Conservation (phyloP, 2,797 vertebrate species). For the Adrianichthys oophorus region DNA sequence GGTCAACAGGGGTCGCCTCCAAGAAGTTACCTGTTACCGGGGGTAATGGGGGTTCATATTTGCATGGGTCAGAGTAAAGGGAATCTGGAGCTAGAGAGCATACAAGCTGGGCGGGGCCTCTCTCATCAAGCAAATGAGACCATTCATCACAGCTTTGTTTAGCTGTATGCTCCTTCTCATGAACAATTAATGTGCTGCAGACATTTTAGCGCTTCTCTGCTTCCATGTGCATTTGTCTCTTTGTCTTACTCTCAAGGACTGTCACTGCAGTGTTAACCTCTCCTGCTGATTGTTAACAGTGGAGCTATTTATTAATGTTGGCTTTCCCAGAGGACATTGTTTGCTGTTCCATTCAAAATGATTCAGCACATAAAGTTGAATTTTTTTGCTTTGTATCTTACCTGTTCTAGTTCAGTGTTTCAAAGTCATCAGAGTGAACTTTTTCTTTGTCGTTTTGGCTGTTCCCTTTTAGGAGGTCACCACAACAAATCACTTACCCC, state of each 20-base stretch:
- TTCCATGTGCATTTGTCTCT: slow-evolving; percentile 45
- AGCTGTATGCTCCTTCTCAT: slow-evolving; percentile 66
- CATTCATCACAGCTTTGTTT: slow-evolving; percentile 78
- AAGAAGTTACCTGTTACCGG: slow-evolving; percentile 70
- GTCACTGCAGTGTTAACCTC: slow-evolving; percentile 41
- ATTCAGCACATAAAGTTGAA: slow-evolving; percentile 30
- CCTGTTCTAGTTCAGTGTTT: slow-evolving; percentile 36
- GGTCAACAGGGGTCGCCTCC: slow-evolving; percentile 60
- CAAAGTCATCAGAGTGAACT: slow-evolving; percentile 7
- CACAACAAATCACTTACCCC: too few relatives aligned
- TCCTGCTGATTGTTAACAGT: slow-evolving; percentile 30
- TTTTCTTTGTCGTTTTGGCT: slow-evolving; percentile 15
- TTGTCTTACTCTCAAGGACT: slow-evolving; percentile 52
- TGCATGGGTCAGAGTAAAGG: slow-evolving; percentile 59
- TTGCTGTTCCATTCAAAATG: slow-evolving; percentile 36
- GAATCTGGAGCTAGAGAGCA: slow-evolving; percentile 30
- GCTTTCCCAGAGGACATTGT: slow-evolving; percentile 25
- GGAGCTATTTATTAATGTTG: slow-evolving; percentile 53
- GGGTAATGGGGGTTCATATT: slow-evolving; percentile 68
- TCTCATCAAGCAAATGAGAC: slow-evolving; percentile 69
- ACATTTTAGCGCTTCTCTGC: slow-evolving; percentile 52
- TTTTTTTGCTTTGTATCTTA: slow-evolving; percentile 19
- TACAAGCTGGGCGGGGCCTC: slow-evolving; percentile 61
- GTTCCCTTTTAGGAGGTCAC: slow-evolving; percentile 11
- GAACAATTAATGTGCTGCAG: slow-evolving; percentile 73